These are phyloP conservation scores for Leptobrachium leishanense DNA, from an alignment of 2,113 vertebrate species.

Conservation along the genomic window DNA sequence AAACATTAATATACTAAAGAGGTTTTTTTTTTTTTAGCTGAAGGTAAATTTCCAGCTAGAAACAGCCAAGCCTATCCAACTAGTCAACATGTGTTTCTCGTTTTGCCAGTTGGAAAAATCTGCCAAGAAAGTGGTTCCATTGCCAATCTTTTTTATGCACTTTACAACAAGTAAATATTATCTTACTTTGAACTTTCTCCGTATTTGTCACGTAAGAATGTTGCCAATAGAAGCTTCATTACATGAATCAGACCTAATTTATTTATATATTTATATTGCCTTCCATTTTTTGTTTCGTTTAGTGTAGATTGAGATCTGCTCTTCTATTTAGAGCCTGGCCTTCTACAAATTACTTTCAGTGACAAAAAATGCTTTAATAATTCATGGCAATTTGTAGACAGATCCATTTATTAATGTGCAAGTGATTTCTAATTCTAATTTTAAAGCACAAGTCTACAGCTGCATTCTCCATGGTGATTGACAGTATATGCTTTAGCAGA, in stretches of 20 bases:
- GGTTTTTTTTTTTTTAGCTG: background rate
- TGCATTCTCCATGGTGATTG: background rate
- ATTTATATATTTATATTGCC: conserved; percentile 29
- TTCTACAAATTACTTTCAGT: conserved; percentile 33
- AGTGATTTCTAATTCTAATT: conserved; percentile 5
- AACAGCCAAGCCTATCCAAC: conserved; percentile 28
- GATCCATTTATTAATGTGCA: conserved; percentile 14
- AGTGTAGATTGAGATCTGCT: conserved; percentile 7
- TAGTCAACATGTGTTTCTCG: conserved; percentile 41
- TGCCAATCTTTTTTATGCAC: conserved; percentile 48
- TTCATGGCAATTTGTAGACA: conserved; percentile 26
- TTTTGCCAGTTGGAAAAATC: conserved; percentile 21
- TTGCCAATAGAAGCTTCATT: conserved; percentile 34
- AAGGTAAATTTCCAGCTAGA: conserved; percentile 25
- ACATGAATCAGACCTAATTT: conserved; percentile 35
- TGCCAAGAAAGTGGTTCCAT: conserved; percentile 29
- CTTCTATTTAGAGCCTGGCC: conserved; percentile 3
- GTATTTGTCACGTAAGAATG: conserved; percentile 44
- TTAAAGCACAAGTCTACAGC: background rate
- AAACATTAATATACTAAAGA: conserved; percentile 16
- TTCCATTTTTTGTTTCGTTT: conserved; percentile 38
- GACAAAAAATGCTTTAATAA: conserved; percentile 25
- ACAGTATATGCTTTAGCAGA: conserved; percentile 1
- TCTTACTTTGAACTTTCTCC: conserved; percentile 47
- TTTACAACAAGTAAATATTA: conserved; percentile 49